phyloP scores from a whole-genome alignment of 2,113 vertebrate genomes.

The Axis porcinus region DNA sequence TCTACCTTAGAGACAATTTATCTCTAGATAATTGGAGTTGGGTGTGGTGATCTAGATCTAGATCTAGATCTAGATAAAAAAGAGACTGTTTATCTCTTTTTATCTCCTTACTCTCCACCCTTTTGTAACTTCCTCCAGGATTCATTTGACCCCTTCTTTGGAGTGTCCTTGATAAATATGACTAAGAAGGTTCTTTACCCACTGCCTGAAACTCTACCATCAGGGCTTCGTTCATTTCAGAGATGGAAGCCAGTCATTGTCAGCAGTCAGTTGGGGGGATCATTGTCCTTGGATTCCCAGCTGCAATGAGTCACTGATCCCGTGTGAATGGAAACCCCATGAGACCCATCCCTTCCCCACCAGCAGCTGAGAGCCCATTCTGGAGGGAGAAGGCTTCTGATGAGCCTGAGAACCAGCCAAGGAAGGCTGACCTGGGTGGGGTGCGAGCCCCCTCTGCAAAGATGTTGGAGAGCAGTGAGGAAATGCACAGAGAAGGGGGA shows the following conservation, averaged over 20 bases:
- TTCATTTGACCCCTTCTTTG: not conserved
- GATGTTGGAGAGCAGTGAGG: not conserved
- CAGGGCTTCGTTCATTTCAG: not conserved
- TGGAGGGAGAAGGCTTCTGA: not conserved
- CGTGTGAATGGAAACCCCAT: not conserved
- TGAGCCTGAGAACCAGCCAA: not conserved
- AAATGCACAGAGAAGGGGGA: not conserved
- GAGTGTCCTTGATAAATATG: not conserved
- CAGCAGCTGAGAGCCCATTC: not conserved
- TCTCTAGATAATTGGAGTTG: too few species aligned
- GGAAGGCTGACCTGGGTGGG: not conserved
- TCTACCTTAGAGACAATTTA: not conserved
- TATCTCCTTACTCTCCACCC: not conserved
- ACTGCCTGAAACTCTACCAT: not conserved
- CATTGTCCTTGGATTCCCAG: conserved; percentile 18
- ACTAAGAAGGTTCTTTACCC: not conserved
- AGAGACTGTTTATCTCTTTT: not conserved
- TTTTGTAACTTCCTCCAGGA: not conserved
- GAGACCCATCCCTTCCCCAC: not conserved
- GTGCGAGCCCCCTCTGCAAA: not conserved
- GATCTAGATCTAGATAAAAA: too few species aligned
- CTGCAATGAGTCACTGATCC: not conserved
- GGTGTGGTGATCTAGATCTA: too few species aligned
- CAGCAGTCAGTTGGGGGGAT: not conserved
- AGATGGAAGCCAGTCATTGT: not conserved